A percentile compares a stretch with the other conserved stretches of the same genome.
phyloP scores from a whole-genome alignment of 2,888 invertebrate species.

The Eristalinus sepulchralis region DNA sequence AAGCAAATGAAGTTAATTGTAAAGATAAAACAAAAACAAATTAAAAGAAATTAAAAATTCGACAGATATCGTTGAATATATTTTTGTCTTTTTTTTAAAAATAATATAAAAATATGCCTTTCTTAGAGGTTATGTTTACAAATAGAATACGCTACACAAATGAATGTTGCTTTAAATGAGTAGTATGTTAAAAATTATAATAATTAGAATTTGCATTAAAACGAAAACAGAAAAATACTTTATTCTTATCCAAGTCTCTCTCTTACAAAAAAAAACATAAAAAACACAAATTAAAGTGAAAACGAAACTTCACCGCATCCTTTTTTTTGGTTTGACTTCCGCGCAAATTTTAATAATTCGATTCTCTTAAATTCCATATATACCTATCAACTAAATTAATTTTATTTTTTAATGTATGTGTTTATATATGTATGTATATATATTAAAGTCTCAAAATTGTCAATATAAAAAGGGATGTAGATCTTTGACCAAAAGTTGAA shows the following conservation, averaged over 20 bases:
- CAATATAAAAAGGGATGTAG: slow-evolving; percentile 31
- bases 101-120: slow-evolving; percentile 70
- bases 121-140: slow-evolving; percentile 63
- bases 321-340: not conserved
- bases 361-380: slow-evolving; percentile 36
- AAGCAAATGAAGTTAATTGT: not conserved
- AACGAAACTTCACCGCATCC: not conserved
- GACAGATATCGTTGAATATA: slow-evolving; percentile 58
- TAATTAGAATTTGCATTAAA: slow-evolving; percentile 38
- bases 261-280: slow-evolving; percentile 2
- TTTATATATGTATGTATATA: slow-evolving; percentile 49
- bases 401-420: slow-evolving; percentile 58
- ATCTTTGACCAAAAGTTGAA: not conserved
- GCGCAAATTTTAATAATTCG: slow-evolving; percentile 22
- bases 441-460: slow-evolving; percentile 62
- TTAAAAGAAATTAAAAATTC: not conserved
- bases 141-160: slow-evolving; percentile 62
- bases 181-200: slow-evolving; percentile 34
- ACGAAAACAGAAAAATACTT: slow-evolving; percentile 14
- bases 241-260: not conserved
- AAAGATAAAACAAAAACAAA: not conserved
- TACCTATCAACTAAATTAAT: slow-evolving; percentile 68
- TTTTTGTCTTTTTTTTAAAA: slow-evolving; percentile 56
- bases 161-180: slow-evolving; percentile 53
- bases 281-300: slow-evolving; percentile 26